A percentile compares a stretch with the other conserved stretches of the same genome.
These are phyloP conservation scores for Myzus persicae DNA, from an alignment of 1,140 invertebrate species.

Conservation along the genomic window DNA sequence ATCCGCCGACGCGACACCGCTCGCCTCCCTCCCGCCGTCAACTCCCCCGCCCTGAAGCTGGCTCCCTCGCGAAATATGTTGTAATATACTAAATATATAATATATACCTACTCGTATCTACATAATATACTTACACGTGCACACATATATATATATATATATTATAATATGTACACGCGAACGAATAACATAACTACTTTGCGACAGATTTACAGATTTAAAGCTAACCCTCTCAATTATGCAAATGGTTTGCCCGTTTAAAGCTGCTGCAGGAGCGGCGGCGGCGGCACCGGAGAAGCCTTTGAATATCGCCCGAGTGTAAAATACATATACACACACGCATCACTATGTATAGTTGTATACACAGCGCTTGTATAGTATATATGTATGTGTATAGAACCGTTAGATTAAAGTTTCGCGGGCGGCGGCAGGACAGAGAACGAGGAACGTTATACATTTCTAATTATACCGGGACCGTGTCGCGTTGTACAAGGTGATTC, in stretches of 20 bases:
- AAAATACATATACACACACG: neutral
- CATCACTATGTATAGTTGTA: neutral
- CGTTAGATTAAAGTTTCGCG: constrained; percentile 51
- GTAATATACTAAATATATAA: neutral
- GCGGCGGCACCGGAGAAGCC: neutral
- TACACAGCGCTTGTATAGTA: neutral
- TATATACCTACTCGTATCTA: too few species aligned
- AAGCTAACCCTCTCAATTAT: constrained; percentile 58
- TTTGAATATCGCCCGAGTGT: constrained; percentile 31
- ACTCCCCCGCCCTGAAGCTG: neutral
- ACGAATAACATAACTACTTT: constrained; percentile 53
- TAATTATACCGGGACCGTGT: constrained; percentile 25
- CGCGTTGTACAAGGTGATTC: constrained; percentile 17
- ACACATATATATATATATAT: neutral
- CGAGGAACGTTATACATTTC: constrained; percentile 51
- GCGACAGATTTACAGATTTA: constrained; percentile 57
- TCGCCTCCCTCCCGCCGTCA: neutral
- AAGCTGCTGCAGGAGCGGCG: constrained; percentile 14
- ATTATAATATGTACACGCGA: neutral
- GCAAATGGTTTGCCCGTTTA: constrained; percentile 49
- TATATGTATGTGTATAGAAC: neutral
- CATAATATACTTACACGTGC: neutral
- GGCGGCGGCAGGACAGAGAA: neutral
- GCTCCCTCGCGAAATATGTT: neutral
- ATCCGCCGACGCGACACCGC: constrained; percentile 8